Base-by-base conservation (phyloP, 2,113 vertebrate species). In the Callionymus lyra region DNA sequence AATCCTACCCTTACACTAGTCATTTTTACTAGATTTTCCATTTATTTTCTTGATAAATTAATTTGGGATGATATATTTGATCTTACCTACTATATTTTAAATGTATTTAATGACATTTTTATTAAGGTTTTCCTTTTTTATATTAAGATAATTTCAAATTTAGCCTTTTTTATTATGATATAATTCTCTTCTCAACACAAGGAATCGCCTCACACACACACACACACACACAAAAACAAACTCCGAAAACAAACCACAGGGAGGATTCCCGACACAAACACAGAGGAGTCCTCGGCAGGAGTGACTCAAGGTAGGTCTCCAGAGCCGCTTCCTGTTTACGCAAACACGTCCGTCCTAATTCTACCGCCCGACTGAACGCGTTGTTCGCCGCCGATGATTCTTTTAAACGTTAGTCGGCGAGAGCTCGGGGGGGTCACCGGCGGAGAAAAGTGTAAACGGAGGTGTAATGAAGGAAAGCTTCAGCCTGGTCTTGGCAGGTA, bases 241-340 rank as follows among this genome's bases (percentile, higher is more conserved):
- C 10, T 17, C 19, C 9, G 16, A 2, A 19, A 2, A n/a, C 16
- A 10, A 40, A 19, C 6, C 10, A 39, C 12, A 50, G 79, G 62
- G 59, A 64, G 46, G 12, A 27, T 41, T 49, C 44, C 69, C 68
- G 77, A 74, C 71, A 79, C 62, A 80, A 80, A 77, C 70, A 70
- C 38, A 17, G 80, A 56, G 43, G 50, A 10, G 1, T 56, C 31
- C 53, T 21, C 67, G 57, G 65, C 31, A 41, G 68, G 56, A 64
- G 47, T 56, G 63, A 65, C 62, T 72, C 72, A 66, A n/a, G 68
- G 66, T 58, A 38, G 59, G 65, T 74, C 65, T 35, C n/a, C 41
- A 35, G 1, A 37, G 1, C 11, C 15, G 31, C 41, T 10, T 40
- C 12, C 40, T 55, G 53, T 65, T 56, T 65, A 56, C 51, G n/a